phyloP scores from a whole-genome alignment of 1,140 invertebrate genomes.

The Bicyclus anynana region DNA sequence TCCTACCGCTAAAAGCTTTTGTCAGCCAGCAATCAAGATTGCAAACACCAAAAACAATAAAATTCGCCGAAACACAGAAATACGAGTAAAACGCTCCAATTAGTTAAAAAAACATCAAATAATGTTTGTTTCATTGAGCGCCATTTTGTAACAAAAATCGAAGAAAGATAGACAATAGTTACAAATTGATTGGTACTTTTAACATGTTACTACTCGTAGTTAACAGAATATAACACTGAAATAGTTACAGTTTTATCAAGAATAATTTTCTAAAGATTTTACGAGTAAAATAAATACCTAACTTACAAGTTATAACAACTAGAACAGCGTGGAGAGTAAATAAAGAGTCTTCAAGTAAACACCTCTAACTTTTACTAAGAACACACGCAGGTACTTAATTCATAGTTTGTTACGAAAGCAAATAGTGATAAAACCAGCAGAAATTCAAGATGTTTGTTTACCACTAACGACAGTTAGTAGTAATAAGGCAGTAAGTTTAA shows the following conservation, averaged over 20 bases:
- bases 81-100: neutral
- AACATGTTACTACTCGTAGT: too few relatives aligned
- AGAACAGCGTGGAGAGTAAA: neutral
- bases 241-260: too few relatives aligned
- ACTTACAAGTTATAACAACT: neutral
- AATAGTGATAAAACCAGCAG: neutral
- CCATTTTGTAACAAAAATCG: neutral
- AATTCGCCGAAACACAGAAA: neutral
- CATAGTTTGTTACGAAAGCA: neutral
- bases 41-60: neutral
- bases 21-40: neutral
- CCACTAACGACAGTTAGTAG: neutral
- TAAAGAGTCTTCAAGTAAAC: neutral
- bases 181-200: too few relatives aligned
- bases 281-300: neutral
- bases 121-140: neutral
- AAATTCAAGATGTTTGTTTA: neutral
- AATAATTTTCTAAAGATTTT: too few relatives aligned
- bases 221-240: too few relatives aligned
- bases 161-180: too few relatives aligned
- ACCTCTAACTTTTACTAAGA: neutral
- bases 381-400: neutral
- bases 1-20: too few relatives aligned
- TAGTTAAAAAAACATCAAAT: neutral
- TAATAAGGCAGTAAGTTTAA: neutral